Conservation (phyloP, 2,113 vertebrate genomes). For the Lichenostomus cassidix region DNA sequence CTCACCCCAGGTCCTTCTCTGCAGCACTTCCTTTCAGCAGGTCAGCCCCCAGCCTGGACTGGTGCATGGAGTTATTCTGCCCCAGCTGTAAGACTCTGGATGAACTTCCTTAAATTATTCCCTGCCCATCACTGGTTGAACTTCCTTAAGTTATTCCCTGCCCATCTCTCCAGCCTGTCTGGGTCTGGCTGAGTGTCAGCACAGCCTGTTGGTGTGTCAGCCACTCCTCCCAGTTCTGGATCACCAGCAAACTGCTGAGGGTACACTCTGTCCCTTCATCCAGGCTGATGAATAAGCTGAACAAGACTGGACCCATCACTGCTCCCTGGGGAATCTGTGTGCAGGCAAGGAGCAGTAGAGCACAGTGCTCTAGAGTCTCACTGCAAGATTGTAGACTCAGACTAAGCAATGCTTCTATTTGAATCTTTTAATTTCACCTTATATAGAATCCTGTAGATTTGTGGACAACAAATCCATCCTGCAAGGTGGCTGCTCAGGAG, state of each 20-base stretch:
- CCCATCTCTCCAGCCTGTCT: not conserved
- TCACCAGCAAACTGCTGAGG: not conserved
- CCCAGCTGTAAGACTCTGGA: not conserved
- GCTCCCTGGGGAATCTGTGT: not conserved
- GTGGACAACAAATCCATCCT: not conserved
- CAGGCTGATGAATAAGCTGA: not conserved
- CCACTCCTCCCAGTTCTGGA: not conserved
- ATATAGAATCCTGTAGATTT: not conserved
- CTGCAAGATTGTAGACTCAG: not conserved
- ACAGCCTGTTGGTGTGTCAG: not conserved
- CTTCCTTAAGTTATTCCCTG: not conserved
- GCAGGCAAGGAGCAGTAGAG: not conserved
- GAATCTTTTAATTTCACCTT: not conserved
- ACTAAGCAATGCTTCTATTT: not conserved
- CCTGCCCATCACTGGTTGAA: not conserved
- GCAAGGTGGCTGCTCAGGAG: not conserved
- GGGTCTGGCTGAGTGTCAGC: not conserved
- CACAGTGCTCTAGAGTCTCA: not conserved
- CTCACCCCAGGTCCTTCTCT: not conserved
- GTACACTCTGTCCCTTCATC: not conserved
- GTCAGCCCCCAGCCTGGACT: not conserved
- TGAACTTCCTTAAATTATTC: not conserved
- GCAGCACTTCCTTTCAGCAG: not conserved
- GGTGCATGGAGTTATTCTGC: not conserved
- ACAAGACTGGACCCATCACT: not conserved